Conservation (phyloP, 1,140 invertebrate genomes). For the Drosophila arawakana region DNA sequence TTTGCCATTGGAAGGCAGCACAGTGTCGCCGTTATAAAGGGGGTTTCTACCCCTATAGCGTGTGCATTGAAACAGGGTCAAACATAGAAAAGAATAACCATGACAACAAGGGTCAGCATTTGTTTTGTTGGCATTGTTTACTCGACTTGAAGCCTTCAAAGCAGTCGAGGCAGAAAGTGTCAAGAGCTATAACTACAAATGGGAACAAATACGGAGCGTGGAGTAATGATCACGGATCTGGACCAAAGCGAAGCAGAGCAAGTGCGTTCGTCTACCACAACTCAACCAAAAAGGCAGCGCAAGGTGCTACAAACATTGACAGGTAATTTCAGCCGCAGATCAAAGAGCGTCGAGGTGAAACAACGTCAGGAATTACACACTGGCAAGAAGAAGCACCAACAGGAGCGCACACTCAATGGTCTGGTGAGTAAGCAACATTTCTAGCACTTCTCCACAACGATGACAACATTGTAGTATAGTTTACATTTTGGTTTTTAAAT, state of each 20-base stretch:
- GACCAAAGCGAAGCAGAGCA: slow-evolving; percentile 64
- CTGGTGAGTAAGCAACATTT: slow-evolving; percentile 49
- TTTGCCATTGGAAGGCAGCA: slow-evolving; percentile 28
- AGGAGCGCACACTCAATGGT: slow-evolving; percentile 62
- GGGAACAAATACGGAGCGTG: slow-evolving; percentile 33
- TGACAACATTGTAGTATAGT: no score
- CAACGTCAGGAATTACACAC: slow-evolving; percentile 31
- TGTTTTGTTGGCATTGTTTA: slow-evolving; percentile 13
- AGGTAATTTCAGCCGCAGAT: slow-evolving; percentile 73
- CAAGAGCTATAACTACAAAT: slow-evolving; percentile 21
- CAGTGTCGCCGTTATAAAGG: slow-evolving; percentile 27
- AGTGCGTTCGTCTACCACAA: slow-evolving; percentile 1
- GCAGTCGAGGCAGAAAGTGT: slow-evolving; percentile 46
- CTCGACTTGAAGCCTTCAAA: slow-evolving; percentile 9
- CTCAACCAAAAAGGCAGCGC: slow-evolving; percentile 51
- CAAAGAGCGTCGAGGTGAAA: slow-evolving; percentile 66
- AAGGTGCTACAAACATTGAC: slow-evolving; percentile 76
- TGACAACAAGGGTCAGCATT: slow-evolving; percentile 13
- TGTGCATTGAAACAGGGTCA: slow-evolving; percentile 17
- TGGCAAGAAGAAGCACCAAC: slow-evolving; percentile 45
- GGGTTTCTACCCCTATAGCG: slow-evolving; percentile 30
- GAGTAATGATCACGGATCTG: slow-evolving; percentile 74
- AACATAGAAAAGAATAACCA: neutral
- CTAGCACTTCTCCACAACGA: no score
- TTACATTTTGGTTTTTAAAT: no score